These are phyloP conservation scores for Vicugna pacos DNA, from an alignment of 2,113 vertebrate species.

Conservation along the genomic window DNA sequence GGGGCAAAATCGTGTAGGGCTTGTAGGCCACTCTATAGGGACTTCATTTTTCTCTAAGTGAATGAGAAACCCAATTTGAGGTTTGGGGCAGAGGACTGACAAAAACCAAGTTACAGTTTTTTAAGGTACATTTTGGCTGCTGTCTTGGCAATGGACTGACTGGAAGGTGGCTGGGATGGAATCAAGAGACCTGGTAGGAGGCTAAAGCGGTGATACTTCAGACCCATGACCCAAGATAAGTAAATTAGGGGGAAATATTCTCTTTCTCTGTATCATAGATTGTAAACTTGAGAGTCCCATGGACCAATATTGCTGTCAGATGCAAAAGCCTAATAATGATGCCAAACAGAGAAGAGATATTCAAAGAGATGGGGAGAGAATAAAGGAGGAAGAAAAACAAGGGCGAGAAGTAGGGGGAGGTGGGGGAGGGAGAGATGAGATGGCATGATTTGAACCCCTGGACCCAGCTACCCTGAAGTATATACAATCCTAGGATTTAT, in stretches of 20 bases:
- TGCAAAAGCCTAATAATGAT: background rate
- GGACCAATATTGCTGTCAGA: background rate
- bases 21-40: background rate
- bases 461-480: background rate
- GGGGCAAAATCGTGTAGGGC: background rate
- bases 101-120: background rate
- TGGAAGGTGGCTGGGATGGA: background rate
- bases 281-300: background rate
- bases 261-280: background rate
- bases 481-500: background rate
- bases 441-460: background rate
- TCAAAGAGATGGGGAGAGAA: background rate
- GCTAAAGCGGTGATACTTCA: background rate
- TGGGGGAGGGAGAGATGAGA: background rate
- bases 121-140: background rate
- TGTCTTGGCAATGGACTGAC: background rate
- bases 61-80: background rate
- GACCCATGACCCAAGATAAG: background rate
- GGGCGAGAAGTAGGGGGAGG: too few relatives aligned
- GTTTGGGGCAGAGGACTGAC: background rate
- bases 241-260: background rate
- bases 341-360: background rate
- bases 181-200: background rate
- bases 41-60: background rate
- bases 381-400: background rate